Percentiles rank a stretch among this genome's conserved stretches.
These are phyloP conservation scores for Parotia lawesii DNA, from an alignment of 2,113 vertebrate species.

Conservation along the genomic window DNA sequence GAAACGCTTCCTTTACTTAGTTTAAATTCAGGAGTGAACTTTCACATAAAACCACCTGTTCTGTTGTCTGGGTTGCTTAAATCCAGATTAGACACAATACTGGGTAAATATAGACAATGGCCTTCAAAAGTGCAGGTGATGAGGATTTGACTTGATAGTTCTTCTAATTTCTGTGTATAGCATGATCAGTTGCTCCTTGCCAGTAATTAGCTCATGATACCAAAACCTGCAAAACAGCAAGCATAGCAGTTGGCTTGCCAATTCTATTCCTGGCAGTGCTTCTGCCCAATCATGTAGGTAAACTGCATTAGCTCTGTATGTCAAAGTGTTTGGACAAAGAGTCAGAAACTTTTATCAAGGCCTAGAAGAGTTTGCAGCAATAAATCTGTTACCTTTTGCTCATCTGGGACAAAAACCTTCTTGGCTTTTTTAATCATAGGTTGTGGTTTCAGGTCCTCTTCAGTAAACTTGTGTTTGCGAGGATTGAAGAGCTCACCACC, in stretches of 20 bases:
- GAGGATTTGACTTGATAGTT: background rate
- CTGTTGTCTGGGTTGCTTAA: background rate
- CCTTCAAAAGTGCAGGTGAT: background rate
- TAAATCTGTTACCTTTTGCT: constrained; percentile 84
- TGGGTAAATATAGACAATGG: background rate
- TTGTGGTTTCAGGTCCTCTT: constrained; percentile 96
- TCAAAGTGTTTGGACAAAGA: background rate
- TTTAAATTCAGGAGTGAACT: background rate
- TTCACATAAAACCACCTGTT: background rate
- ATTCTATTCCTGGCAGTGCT: background rate
- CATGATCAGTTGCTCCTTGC: background rate
- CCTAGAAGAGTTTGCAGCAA: background rate
- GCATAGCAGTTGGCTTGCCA: background rate
- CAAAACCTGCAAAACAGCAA: constrained; percentile 5
- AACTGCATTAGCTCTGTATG: background rate
- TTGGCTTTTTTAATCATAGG: constrained; percentile 99
- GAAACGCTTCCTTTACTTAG: background rate
- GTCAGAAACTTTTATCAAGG: background rate
- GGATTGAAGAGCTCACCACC: constrained; percentile 97
- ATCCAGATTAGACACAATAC: background rate
- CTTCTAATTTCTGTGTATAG: background rate
- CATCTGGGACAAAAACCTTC: constrained; percentile 93
- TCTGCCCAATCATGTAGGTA: background rate
- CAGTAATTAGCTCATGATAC: background rate
- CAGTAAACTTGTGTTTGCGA: constrained; percentile 93